Evolutionary conservation across 2,113 vertebrate species (phyloP).

Genomic region (Menura novaehollandiae): DNA sequence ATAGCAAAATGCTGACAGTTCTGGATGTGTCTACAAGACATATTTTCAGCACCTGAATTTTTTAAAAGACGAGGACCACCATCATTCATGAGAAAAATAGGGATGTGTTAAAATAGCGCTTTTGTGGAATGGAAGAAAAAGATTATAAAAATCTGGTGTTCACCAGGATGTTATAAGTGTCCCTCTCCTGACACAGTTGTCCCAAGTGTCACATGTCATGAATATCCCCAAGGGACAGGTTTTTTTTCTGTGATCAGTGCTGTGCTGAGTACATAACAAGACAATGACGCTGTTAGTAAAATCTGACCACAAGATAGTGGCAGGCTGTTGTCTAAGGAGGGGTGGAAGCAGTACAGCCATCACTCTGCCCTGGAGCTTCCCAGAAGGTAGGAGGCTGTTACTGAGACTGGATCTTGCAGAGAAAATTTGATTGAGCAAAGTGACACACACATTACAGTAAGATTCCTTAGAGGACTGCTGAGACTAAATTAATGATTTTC

Average conservation of each 20-base stretch:
- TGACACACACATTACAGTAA: background rate
- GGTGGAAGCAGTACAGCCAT: background rate
- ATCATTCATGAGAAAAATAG: background rate
- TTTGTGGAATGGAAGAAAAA: background rate
- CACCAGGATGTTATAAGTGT: background rate
- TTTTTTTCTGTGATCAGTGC: background rate
- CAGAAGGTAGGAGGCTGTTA: background rate
- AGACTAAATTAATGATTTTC: background rate
- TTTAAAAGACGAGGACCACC: background rate
- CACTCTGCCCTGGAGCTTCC: background rate
- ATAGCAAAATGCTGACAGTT: background rate
- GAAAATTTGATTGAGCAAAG: background rate
- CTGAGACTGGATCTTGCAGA: background rate
- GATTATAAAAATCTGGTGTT: background rate
- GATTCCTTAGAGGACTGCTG: background rate
- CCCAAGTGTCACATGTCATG: background rate
- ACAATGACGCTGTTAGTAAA: background rate
- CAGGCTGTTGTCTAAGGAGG: background rate
- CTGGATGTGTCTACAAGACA: background rate
- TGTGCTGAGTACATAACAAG: fast-evolving
- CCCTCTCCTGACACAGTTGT: background rate
- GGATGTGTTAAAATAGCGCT: background rate
- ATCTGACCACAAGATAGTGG: background rate
- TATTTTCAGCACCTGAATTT: background rate
- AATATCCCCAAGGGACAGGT: background rate